These are phyloP conservation scores for Aphodius sticticus DNA, from an alignment of 2,888 invertebrate species.

Conservation along the genomic window DNA sequence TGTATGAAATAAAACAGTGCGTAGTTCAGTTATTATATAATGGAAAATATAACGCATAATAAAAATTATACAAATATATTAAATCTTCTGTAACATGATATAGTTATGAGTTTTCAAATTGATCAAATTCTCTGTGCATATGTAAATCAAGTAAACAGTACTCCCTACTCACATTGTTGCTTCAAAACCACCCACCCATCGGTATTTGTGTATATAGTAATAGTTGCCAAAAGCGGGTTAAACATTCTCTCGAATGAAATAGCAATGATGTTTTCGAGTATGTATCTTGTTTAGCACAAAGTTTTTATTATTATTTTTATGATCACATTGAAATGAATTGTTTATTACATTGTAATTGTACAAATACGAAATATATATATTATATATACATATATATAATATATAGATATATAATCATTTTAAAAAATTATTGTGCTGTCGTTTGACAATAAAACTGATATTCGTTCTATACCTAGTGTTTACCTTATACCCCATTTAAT, in stretches of 20 bases:
- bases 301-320: slow-evolving; percentile 13
- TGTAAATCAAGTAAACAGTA: not conserved
- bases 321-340: slow-evolving; percentile 21
- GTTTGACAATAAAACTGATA: slow-evolving; percentile 24
- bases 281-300: slow-evolving; percentile 19
- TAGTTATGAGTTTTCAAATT: not conserved
- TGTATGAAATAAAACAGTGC: not conserved
- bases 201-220: not conserved
- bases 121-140: not conserved
- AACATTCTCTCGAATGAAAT: no score
- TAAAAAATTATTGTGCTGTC: slow-evolving; percentile 25
- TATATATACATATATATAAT: slow-evolving; percentile 23
- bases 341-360: slow-evolving; percentile 19
- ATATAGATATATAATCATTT: slow-evolving; percentile 22
- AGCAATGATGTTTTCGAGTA: not conserved
- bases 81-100: not conserved
- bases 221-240: not conserved
- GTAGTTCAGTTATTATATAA: not conserved
- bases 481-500: not conserved
- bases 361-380: slow-evolving; percentile 24
- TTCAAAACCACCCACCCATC: not conserved
- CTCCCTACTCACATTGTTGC: not conserved
- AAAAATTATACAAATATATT: slow-evolving; percentile 4
- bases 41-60: slow-evolving; percentile 4
- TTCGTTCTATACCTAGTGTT: slow-evolving; percentile 11